Evolutionary conservation across 1,140 invertebrate species (phyloP).

Genomic region (Drosophila bipectinata): DNA sequence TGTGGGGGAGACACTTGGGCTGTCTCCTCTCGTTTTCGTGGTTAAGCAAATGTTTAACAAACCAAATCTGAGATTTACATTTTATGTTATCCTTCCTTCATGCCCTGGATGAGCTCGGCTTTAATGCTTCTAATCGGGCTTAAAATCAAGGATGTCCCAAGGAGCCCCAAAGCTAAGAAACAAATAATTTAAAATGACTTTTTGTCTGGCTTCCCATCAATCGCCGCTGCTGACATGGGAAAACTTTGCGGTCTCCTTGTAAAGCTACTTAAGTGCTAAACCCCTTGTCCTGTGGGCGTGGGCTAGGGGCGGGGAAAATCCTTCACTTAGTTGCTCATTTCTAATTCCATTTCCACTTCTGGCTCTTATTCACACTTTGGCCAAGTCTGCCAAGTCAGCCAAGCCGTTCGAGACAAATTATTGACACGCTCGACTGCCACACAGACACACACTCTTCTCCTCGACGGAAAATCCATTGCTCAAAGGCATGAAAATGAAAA

Average conservation of each 20-base stretch:
- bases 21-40: slow-evolving; percentile 68
- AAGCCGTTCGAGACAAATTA: slow-evolving; percentile 61
- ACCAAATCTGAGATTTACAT: slow-evolving; percentile 81
- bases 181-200: slow-evolving; percentile 47
- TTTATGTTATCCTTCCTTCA: slow-evolving; percentile 65
- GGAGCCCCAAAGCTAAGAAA: slow-evolving; percentile 4
- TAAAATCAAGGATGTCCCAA: slow-evolving; percentile 59
- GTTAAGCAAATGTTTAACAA: slow-evolving; percentile 82
- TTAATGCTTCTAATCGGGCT: slow-evolving; percentile 75
- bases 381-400: slow-evolving; percentile 10
- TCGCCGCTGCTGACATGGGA: slow-evolving; percentile 10
- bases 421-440: slow-evolving; percentile 60
- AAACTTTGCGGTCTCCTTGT: slow-evolving; percentile 43
- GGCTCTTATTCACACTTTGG: slow-evolving; percentile 65
- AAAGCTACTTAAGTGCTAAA: slow-evolving; percentile 59
- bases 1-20: slow-evolving; percentile 31
- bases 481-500: slow-evolving; percentile 77
- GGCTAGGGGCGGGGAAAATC: slow-evolving; percentile 19
- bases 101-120: slow-evolving; percentile 62
- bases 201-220: slow-evolving; percentile 35
- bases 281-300: slow-evolving; percentile 12
- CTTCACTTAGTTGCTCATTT: slow-evolving; percentile 59
- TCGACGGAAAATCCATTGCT: slow-evolving; percentile 41
- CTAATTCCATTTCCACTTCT: slow-evolving; percentile 44
- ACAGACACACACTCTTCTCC: slow-evolving; percentile 30